A percentile compares a stretch with the other conserved stretches of the same genome.
These are phyloP conservation scores for Salvator merianae DNA, from an alignment of 2,113 vertebrate genomes.

Conservation along the genomic window DNA sequence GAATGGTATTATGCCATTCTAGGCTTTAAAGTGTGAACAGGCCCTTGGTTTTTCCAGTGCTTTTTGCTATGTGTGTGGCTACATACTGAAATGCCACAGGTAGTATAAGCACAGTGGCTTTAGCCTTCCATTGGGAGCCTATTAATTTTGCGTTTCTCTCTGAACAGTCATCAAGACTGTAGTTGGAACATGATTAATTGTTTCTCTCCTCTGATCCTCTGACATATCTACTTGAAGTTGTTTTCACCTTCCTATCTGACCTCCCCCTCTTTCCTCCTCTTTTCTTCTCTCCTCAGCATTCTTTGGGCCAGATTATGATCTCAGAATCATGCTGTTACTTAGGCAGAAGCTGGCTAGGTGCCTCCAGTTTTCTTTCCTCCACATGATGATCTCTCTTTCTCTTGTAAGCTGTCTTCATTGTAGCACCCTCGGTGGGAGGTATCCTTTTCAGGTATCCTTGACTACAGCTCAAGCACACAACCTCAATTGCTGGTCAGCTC, in stretches of 20 bases:
- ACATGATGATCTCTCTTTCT: slow-evolving; percentile 43
- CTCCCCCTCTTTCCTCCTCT: slow-evolving; percentile 27
- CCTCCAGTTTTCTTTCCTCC: slow-evolving; percentile 38
- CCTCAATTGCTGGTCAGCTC: slow-evolving; percentile 37
- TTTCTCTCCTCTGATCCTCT: slow-evolving; percentile 10
- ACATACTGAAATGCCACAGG: background rate
- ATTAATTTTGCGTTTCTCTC: slow-evolving; percentile 35
- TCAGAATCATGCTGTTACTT: slow-evolving; percentile 54
- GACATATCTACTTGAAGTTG: slow-evolving; percentile 37
- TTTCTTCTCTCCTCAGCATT: slow-evolving; percentile 33
- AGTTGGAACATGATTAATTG: slow-evolving; percentile 54
- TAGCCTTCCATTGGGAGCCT: slow-evolving; percentile 14
- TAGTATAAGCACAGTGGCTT: slow-evolving; percentile 2
- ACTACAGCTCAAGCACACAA: slow-evolving; percentile 57
- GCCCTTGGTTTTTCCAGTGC: no score
- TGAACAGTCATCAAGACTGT: slow-evolving; percentile 41
- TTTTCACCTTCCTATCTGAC: slow-evolving; percentile 53
- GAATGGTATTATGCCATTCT: no score
- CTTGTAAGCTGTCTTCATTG: slow-evolving; percentile 40
- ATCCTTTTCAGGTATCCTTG: slow-evolving; percentile 66
- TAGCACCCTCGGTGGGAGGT: slow-evolving; percentile 33
- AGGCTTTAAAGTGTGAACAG: no score
- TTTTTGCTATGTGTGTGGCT: background rate
- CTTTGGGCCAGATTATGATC: slow-evolving; percentile 34
- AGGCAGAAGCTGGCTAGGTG: slow-evolving; percentile 63